Evolutionary conservation across 2,888 invertebrate genomes (phyloP), one percentile per base, ranked within the genome.

Genomic region (Clunio marinus): DNA sequence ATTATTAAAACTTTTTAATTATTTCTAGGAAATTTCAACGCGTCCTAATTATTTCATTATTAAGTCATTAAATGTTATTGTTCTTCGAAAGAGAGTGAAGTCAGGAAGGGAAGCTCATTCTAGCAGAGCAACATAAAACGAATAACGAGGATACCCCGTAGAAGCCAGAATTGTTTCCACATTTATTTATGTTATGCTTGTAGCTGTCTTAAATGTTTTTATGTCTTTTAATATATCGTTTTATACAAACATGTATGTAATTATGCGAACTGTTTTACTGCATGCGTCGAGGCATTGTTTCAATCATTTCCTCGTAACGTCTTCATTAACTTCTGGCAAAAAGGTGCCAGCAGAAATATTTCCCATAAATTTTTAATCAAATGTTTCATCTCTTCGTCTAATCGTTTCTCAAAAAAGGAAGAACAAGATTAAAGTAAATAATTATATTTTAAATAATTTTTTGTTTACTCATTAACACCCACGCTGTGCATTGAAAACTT

Each of bases 21-120:
- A 66, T 66, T 66, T 66, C 66, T 66, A 35, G 24, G 55, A 63
- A 63, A 51, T 22, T 55, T 55, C 46, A 55, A 55, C 66, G 66
- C 66, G 66, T 66, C 66, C 66, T 66, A 66, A 66, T 66, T 66
- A 66, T 66, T 66, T 55, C 66, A 66, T 66, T 66, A 66, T 66
- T 66, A 66, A 55, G 51, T 66, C 66, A 66, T 66, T 66, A 45
- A 66, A 55, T n/a, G 32, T 32, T 20, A 35, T 20, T 60, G 37
- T 57, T 27, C n/a, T 7, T 32, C 15, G 15, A 25, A 4, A 3
- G 20, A 20, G 37, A 60, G n/a, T 28, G 32, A 28, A 4, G n/a
- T n/a, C n/a, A n/a, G n/a, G n/a, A n/a, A n/a, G n/a, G n/a, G n/a
- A n/a, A n/a, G n/a, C n/a, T n/a, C n/a, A n/a, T n/a, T n/a, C n/a